A percentile compares a stretch with the other conserved stretches of the same genome.
Evolutionary conservation across 2,888 invertebrate genomes (phyloP).

Genomic region (Embidobia sp.): DNA sequence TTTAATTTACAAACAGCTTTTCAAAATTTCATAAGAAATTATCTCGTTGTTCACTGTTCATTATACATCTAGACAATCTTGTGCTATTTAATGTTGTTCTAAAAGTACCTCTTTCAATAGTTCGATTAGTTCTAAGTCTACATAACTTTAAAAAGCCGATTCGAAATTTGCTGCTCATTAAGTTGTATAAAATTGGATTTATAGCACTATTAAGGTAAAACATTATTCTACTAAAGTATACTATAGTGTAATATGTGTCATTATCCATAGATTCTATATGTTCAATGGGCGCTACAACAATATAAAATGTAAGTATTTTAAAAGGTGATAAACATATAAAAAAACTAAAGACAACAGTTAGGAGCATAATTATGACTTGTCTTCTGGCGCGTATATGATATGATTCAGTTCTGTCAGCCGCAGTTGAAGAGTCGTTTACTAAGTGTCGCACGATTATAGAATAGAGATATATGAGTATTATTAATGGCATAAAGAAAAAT

Average conservation of each 20-base stretch:
- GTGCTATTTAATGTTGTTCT: conserved; percentile 81
- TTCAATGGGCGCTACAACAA: conserved; percentile 89
- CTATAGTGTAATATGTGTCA: conserved; percentile 90
- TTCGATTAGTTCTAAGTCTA: conserved; percentile 83
- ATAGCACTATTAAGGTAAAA: conserved; percentile 94
- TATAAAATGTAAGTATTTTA: conserved; percentile 93
- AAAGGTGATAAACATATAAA: conserved; percentile 95
- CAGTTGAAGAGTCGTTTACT: conserved; percentile 91
- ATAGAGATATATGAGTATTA: conserved; percentile 91
- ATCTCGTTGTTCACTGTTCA: conserved; percentile 73
- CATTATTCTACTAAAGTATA: conserved; percentile 94
- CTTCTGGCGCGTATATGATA: conserved; percentile 88
- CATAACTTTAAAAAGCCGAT: conserved; percentile 89
- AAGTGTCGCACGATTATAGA: conserved; percentile 92
- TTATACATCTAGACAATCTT: conserved; percentile 70
- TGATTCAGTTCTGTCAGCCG: conserved; percentile 88
- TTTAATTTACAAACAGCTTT: conserved; percentile 89
- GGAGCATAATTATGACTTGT: conserved; percentile 93
- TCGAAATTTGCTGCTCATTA: conserved; percentile 95
- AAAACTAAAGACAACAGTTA: conserved; percentile 94
- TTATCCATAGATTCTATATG: conserved; percentile 86
- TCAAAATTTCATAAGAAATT: conserved; percentile 82
- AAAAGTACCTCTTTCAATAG: conserved; percentile 81
- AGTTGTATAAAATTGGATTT: conserved; percentile 94
- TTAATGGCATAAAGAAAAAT: conserved; percentile 93